Conservation (phyloP, 2,113 vertebrate genomes). For the Desmodus rotundus region DNA sequence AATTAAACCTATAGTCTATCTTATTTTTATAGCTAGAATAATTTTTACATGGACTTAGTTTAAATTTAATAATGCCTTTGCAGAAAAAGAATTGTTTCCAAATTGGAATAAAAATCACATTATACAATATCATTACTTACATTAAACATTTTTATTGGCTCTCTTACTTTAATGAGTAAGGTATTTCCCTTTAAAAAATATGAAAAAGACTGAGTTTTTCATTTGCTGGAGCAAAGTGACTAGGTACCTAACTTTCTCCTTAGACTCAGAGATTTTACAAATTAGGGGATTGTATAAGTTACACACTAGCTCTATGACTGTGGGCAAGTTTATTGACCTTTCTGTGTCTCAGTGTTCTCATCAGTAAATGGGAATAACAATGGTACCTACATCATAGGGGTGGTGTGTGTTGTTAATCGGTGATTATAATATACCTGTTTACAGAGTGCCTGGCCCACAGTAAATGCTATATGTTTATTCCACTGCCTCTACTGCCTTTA, state of each 20-base stretch:
- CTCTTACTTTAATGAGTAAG: background rate
- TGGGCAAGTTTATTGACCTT: background rate
- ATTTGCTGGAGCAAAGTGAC: background rate
- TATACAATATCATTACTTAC: background rate
- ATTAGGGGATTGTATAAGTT: background rate
- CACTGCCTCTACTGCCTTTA: background rate
- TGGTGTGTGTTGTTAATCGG: background rate
- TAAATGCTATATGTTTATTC: background rate
- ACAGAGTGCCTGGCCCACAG: background rate
- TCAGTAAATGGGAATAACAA: background rate
- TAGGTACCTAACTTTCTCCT: background rate
- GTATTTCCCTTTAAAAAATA: slow-evolving; percentile 24
- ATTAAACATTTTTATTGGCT: background rate
- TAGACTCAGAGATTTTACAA: background rate
- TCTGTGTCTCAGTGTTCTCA: background rate
- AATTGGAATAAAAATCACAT: background rate
- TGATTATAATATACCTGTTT: background rate
- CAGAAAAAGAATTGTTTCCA: slow-evolving; percentile 23
- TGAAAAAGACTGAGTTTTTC: background rate
- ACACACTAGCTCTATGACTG: background rate
- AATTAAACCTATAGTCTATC: background rate
- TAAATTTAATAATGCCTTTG: slow-evolving; percentile 19
- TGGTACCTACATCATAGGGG: background rate
- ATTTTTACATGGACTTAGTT: background rate
- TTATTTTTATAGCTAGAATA: slow-evolving; percentile 8